A percentile compares a stretch with the other conserved stretches of the same genome.
phyloP scores from a whole-genome alignment of 1,140 invertebrate species.

The Drosophila ercepeae region DNA sequence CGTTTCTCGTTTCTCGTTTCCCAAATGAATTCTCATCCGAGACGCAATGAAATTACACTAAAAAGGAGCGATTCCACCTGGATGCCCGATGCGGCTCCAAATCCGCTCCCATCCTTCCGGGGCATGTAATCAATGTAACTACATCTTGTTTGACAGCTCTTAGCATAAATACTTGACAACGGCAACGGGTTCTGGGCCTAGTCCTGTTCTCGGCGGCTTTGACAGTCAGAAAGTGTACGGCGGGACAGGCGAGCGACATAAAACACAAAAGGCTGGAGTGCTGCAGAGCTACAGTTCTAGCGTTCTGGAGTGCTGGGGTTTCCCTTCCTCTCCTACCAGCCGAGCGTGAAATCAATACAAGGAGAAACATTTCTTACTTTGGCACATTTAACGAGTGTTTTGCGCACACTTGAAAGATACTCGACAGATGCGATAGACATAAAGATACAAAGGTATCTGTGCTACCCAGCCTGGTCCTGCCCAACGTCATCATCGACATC shows the following conservation, averaged over 20 bases:
- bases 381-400: constrained; percentile 80
- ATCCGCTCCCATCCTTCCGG: constrained; percentile 21
- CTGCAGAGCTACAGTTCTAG: too few relatives aligned
- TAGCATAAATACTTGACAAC: constrained; percentile 80
- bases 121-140: constrained; percentile 76
- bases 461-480: constrained; percentile 1
- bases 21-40: constrained; percentile 45
- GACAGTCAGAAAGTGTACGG: constrained; percentile 65
- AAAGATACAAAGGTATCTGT: constrained; percentile 55
- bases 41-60: constrained; percentile 70
- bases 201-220: constrained; percentile 26
- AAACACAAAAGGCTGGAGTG: constrained; percentile 48
- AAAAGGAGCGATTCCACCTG: constrained; percentile 27
- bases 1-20: constrained; percentile 52
- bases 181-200: constrained; percentile 25
- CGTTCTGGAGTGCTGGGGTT: too few relatives aligned
- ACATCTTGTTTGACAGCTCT: constrained; percentile 82
- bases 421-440: constrained; percentile 23
- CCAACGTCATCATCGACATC: constrained; percentile 40
- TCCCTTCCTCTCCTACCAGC: too few relatives aligned
- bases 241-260: constrained; percentile 67
- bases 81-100: constrained; percentile 1
- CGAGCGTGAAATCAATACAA: constrained; percentile 70
- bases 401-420: constrained; percentile 62
- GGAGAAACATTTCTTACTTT: constrained; percentile 70